Evolutionary conservation across 2,113 vertebrate species (phyloP), one percentile per base, ranked within the genome.

Genomic region (Todiramphus chloris): DNA sequence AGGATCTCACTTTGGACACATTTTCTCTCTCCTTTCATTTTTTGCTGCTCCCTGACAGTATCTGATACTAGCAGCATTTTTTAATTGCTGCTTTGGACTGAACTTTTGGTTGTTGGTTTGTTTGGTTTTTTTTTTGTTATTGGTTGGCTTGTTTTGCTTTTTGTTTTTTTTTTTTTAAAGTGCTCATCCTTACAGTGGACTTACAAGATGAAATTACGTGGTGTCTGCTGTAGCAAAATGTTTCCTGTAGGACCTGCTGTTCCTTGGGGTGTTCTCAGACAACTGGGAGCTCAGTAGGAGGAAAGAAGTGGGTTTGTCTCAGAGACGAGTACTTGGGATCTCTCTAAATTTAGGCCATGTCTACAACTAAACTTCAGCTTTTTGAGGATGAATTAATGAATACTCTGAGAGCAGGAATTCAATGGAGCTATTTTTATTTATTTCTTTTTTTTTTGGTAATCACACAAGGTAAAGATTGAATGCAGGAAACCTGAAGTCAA

Each of bases 21-120:
- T 96, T 95, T 96, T 84, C 59, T 77, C 43, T 77, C 67, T 94
- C 50, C 80, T 85, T 74, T 92, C 44, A 9, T 78, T 75, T 79
- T 44, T 53, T n/a, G 33, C 55, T 64, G 35, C 37, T 82, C 31
- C 25, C 58, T 90, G 39, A 50, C 66, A 77, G 3, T 69, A 73
- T 64, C 62, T 20, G 39, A 25, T 69, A 28, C 69, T 56, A 76
- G 35, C 55, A 69, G 66, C 15, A 59, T 92, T 90, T 95, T 95
- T 48, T 17, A 87, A 89, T 73, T 73, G 31, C 19, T 87, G 27
- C 3, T 15, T 76, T 20, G 8, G 70, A 62, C 5, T 20, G 21
- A 76, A 58, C 7, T n/a, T 41, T 28, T 31, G 50, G 17, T 13
- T 44, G 23, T 46, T 31, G 48, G 7, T 37, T 37, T 37, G 7